Conservation (phyloP, 2,888 invertebrate species). For the Micropterix aruncella region DNA sequence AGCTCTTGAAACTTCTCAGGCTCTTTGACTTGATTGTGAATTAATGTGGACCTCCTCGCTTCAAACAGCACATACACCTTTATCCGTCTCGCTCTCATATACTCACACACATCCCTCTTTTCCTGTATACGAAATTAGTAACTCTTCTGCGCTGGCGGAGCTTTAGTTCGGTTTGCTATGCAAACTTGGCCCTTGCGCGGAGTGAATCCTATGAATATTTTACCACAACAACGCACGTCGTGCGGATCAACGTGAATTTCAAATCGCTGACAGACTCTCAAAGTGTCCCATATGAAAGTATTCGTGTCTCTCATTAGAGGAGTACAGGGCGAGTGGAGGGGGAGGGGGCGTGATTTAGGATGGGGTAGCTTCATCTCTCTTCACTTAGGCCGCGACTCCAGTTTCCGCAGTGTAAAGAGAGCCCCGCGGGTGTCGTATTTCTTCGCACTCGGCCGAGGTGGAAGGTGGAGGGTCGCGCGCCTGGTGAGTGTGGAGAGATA, state of each 20-base stretch:
- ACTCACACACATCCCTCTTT: too few species aligned
- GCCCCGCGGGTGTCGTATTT: background rate
- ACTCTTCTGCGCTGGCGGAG: background rate
- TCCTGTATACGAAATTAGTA: background rate
- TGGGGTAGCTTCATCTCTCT: background rate
- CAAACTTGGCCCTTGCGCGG: background rate
- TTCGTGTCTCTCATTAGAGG: too few species aligned
- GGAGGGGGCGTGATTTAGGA: background rate
- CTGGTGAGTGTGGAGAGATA: background rate
- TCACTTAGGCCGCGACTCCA: background rate
- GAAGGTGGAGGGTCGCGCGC: too few species aligned
- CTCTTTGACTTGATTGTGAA: background rate
- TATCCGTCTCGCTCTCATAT: too few species aligned
- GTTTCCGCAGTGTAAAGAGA: background rate
- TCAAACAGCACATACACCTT: too few species aligned
- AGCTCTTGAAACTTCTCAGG: too few species aligned
- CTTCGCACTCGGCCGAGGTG: background rate
- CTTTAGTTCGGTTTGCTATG: background rate
- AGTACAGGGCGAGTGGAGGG: background rate
- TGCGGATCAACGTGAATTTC: background rate
- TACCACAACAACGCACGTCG: background rate
- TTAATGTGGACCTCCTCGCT: background rate
- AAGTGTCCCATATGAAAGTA: too few species aligned
- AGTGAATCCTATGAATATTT: background rate
- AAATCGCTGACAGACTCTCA: background rate